These are phyloP conservation scores for Hirtodrosophila cameraria DNA, from an alignment of 2,888 invertebrate species.

Conservation along the genomic window DNA sequence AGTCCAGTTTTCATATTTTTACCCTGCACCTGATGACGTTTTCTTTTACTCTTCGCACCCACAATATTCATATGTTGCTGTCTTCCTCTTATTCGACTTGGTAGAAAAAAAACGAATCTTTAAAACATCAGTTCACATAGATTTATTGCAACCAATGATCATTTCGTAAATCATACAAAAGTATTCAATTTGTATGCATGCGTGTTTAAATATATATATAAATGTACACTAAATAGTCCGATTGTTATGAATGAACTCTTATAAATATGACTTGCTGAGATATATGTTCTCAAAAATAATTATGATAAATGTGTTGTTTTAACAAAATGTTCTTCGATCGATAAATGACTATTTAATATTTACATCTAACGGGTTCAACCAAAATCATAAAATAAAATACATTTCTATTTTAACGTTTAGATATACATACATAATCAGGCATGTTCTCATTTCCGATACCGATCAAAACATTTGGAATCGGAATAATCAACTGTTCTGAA, in stretches of 20 bases:
- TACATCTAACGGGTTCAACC: slow-evolving; percentile 32
- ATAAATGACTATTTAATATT: slow-evolving; percentile 34
- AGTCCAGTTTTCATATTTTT: slow-evolving; percentile 26
- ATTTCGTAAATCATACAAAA: slow-evolving; percentile 49
- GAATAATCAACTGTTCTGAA: too few relatives aligned
- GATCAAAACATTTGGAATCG: too few relatives aligned
- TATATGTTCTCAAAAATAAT: slow-evolving; percentile 6
- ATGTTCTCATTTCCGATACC: too few relatives aligned
- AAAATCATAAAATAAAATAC: slow-evolving; percentile 6
- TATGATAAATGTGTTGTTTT: slow-evolving; percentile 8
- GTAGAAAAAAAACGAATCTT: slow-evolving; percentile 1
- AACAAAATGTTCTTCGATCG: slow-evolving; percentile 13
- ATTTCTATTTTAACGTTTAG: slow-evolving; percentile 8
- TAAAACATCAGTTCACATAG: slow-evolving; percentile 33
- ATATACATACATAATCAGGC: too few relatives aligned
- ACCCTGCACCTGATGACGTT: background rate
- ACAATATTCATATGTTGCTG: background rate
- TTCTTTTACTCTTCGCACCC: slow-evolving; percentile 5
- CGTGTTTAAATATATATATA: slow-evolving; percentile 50
- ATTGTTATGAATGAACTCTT: slow-evolving; percentile 26
- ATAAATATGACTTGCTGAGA: slow-evolving; percentile 24
- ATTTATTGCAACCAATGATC: slow-evolving; percentile 72
- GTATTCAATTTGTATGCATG: slow-evolving; percentile 51
- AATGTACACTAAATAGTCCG: slow-evolving; percentile 33
- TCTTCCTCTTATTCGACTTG: slow-evolving; percentile 7